Conservation (phyloP, 2,113 vertebrate genomes). For the Eleginops maclovinus region DNA sequence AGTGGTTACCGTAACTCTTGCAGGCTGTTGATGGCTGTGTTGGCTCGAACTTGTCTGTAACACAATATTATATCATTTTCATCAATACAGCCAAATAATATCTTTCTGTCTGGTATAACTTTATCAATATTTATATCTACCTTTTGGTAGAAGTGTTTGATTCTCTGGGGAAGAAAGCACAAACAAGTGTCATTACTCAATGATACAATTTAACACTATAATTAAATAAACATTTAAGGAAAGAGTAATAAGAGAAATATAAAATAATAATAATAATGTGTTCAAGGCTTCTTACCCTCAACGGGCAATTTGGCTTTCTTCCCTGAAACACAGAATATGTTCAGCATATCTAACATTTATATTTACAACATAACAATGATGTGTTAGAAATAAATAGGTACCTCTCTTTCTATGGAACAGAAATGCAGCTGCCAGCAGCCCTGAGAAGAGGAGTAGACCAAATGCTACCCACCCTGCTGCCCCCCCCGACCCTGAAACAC, state of each 20-base stretch:
- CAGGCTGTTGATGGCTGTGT: neutral
- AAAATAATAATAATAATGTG: neutral
- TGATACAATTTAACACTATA: neutral
- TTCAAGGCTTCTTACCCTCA: conserved; percentile 41
- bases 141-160: accelerated
- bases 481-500: conserved; percentile 14
- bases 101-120: neutral
- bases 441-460: neutral
- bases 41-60: neutral
- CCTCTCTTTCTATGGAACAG: conserved; percentile 31
- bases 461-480: conserved; percentile 49
- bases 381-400: neutral
- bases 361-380: neutral
- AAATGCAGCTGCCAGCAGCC: neutral
- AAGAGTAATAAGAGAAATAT: neutral
- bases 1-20: conserved; percentile 16
- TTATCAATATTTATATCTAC: neutral
- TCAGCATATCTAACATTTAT: neutral
- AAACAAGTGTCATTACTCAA: neutral
- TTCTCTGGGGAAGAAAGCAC: conserved; percentile 2
- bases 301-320: neutral
- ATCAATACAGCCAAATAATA: neutral
- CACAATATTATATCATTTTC: neutral
- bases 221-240: neutral
- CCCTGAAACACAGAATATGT: conserved; percentile 10